These are phyloP conservation scores for Sarcophaga subvicina DNA, from an alignment of 2,888 invertebrate species.

Conservation along the genomic window DNA sequence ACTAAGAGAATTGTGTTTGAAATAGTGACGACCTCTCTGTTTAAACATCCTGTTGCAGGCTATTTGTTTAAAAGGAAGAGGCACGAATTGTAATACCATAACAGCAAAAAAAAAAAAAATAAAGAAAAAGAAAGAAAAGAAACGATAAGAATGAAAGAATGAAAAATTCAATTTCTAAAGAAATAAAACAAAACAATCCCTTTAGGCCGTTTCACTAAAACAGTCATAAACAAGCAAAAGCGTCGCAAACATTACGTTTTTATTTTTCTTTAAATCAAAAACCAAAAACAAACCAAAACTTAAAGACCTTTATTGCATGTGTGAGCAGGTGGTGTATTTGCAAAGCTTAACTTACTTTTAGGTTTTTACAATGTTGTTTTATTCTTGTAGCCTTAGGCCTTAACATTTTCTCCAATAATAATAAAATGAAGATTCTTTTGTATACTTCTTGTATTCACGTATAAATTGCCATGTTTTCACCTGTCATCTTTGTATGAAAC, in stretches of 20 bases:
- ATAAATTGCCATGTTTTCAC: conserved; percentile 38
- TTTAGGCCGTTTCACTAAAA: conserved; percentile 42
- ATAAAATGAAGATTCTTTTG: conserved; percentile 1
- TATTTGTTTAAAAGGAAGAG: no score
- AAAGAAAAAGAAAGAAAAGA: background rate
- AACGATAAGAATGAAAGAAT: background rate
- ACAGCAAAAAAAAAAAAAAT: conserved; percentile 9
- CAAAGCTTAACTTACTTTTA: conserved; percentile 19
- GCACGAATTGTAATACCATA: no score
- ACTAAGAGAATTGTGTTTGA: no score
- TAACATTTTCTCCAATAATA: background rate
- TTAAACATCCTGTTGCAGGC: no score
- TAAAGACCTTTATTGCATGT: conserved; percentile 18
- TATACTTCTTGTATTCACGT: background rate
- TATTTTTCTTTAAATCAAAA: conserved; percentile 18
- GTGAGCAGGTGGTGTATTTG: background rate
- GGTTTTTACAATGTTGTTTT: background rate
- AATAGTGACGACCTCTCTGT: no score
- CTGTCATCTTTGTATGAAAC: conserved; percentile 26
- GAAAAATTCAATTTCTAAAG: conserved; percentile 40
- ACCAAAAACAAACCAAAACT: conserved; percentile 14
- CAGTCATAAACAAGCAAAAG: conserved; percentile 9
- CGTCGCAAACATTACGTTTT: background rate
- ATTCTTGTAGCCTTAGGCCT: conserved; percentile 20
- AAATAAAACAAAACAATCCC: conserved; percentile 30